phyloP scores from a whole-genome alignment of 2,797 vertebrate genomes.

The Meriones psammophilus region DNA sequence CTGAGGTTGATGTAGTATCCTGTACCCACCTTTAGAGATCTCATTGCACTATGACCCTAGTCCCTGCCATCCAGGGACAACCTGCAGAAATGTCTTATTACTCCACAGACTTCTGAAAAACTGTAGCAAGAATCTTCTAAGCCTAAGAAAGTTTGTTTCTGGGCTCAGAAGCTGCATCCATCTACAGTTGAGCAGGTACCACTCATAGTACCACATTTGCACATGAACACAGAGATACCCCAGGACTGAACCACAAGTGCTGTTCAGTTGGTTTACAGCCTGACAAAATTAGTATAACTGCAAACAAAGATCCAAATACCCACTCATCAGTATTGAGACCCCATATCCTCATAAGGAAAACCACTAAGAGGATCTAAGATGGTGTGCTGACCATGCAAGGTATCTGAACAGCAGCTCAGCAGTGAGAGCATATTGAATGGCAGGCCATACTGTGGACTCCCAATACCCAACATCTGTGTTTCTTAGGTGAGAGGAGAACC shows the following conservation, averaged over 20 bases:
- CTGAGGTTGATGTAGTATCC: neutral
- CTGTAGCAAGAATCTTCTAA: neutral
- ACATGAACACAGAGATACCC: neutral
- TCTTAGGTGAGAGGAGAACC: too few species aligned
- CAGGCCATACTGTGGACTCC: too few species aligned
- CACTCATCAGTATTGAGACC: neutral
- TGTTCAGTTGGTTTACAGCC: neutral
- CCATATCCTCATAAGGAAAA: neutral
- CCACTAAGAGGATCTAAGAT: neutral
- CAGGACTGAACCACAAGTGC: neutral
- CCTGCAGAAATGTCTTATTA: neutral
- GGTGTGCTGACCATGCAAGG: too few species aligned
- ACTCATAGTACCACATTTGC: neutral
- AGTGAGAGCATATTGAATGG: too few species aligned
- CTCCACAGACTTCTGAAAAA: neutral
- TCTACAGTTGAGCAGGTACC: neutral
- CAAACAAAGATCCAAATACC: neutral
- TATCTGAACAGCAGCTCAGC: too few species aligned
- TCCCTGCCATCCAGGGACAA: neutral
- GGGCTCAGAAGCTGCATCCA: neutral
- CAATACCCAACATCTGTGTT: too few species aligned
- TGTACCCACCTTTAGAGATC: neutral
- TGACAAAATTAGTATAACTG: neutral
- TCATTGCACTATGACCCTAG: neutral
- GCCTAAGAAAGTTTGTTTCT: neutral